These are phyloP conservation scores for Suricata suricatta DNA, from an alignment of 2,113 vertebrate species.

Conservation along the genomic window DNA sequence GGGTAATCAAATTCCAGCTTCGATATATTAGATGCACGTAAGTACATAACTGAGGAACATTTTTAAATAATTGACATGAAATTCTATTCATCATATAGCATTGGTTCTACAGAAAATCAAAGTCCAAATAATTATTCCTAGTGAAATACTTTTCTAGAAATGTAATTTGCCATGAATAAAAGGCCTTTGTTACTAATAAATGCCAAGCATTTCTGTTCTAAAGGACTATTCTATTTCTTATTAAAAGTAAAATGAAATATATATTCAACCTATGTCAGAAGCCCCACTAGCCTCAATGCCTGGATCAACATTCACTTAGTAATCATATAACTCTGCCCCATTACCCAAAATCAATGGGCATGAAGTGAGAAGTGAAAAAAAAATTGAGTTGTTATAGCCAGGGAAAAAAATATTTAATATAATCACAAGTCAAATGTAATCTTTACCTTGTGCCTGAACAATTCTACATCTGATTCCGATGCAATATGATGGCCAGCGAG, in stretches of 20 bases:
- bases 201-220: background rate
- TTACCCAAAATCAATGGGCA: background rate
- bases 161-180: slow-evolving; percentile 15
- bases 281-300: background rate
- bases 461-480: background rate
- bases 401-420: background rate
- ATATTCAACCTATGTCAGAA: background rate
- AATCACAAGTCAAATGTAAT: background rate
- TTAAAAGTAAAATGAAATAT: slow-evolving; percentile 8
- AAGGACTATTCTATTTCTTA: background rate
- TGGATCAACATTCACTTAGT: background rate
- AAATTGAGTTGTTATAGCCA: background rate
- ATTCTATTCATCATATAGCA: background rate
- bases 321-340: background rate
- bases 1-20: background rate
- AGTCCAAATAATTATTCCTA: slow-evolving; percentile 39
- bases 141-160: slow-evolving; percentile 17
- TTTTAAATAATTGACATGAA: slow-evolving; percentile 15
- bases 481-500: background rate
- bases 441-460: background rate
- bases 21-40: background rate
- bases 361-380: background rate
- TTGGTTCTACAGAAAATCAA: slow-evolving; percentile 32
- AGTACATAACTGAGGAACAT: background rate
- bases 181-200: background rate